Conservation (phyloP, 2,113 vertebrate genomes). For the Serilophus lunatus region DNA sequence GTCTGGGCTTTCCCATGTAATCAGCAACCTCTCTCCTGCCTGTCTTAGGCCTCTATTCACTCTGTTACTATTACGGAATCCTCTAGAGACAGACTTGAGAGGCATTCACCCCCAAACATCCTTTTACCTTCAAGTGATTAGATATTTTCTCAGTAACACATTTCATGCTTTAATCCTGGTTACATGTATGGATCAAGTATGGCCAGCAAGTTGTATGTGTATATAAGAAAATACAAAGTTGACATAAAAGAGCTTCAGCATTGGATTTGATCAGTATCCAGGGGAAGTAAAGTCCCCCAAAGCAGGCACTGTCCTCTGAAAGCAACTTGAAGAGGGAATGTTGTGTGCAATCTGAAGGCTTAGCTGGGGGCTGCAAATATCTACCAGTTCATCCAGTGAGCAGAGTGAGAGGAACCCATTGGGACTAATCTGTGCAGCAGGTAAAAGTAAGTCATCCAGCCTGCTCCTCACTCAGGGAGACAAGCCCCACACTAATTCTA, state of each 20-base stretch:
- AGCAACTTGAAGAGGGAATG: neutral
- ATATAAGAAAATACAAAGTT: neutral
- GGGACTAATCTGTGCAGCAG: neutral
- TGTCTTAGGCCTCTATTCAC: conserved; percentile 20
- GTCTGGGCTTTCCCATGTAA: conserved; percentile 53
- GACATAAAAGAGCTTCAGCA: neutral
- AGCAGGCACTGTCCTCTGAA: neutral
- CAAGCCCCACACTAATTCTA: neutral
- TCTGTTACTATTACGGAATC: conserved; percentile 19
- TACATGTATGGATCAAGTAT: neutral
- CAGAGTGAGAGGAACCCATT: accelerated
- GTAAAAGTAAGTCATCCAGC: neutral
- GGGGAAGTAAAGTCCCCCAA: neutral
- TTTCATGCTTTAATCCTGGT: neutral
- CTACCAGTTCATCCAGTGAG: neutral
- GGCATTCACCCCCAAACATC: neutral
- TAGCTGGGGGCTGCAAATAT: neutral
- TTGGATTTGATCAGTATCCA: neutral
- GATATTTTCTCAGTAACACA: neutral
- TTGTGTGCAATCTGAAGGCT: neutral
- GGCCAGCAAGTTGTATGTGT: neutral
- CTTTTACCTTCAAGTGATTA: conserved; percentile 26
- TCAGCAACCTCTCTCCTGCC: conserved; percentile 40
- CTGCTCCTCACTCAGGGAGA: neutral
- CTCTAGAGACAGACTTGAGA: conserved; percentile 19